Evolutionary conservation across 2,888 invertebrate genomes (phyloP), one percentile per base, ranked within the genome.

Genomic region (Sabatieria punctata): DNA sequence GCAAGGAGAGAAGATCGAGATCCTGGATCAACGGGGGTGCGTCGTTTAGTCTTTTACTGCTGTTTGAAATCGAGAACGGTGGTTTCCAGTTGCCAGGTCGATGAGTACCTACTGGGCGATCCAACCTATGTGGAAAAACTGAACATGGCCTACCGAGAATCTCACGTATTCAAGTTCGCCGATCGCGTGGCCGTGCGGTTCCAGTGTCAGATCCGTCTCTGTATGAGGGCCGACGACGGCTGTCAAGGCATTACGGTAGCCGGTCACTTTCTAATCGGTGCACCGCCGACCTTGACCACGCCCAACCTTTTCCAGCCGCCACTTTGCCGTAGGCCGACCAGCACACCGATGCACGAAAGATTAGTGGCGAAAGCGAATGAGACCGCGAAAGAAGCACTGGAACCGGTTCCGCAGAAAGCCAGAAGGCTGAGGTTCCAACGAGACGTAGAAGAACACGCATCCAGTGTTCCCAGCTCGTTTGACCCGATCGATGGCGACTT

Each of bases 141-240:
- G 27, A 65, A 63, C 47, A 57, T 63, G 61, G 63, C 63, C 11
- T 64, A 63, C 42, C n/a, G 48, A n/a, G 63, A 63, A 47, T 57
- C 60, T 2, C 57, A 57, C 47, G 64, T 63, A 23, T 64, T 63
- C 53, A 63, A 64, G 44, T 64, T 63, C 43, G 63, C 59, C 21
- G 63, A 63, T 43, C 48, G 58, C 18, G 55, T 65, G 1, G 57
- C 60, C 4, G 61, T 63, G n/a, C 52, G 61, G 23, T 63, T 63
- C 46, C 57, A 57, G 45, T 63, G 63, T 45, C 61, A 65, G 48
- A 63, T 63, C 36, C 50, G 57, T 4, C 53, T 63, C 2, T 63
- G 63, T 45, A 44, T 63, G 41, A 63, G 65, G 48, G 60, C 54
- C 23, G 59, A 59, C 21, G 58, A 57, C 18, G 63, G 63, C 4